Evolutionary conservation across 2,888 invertebrate species (phyloP).

Genomic region (Odontothrips loti): DNA sequence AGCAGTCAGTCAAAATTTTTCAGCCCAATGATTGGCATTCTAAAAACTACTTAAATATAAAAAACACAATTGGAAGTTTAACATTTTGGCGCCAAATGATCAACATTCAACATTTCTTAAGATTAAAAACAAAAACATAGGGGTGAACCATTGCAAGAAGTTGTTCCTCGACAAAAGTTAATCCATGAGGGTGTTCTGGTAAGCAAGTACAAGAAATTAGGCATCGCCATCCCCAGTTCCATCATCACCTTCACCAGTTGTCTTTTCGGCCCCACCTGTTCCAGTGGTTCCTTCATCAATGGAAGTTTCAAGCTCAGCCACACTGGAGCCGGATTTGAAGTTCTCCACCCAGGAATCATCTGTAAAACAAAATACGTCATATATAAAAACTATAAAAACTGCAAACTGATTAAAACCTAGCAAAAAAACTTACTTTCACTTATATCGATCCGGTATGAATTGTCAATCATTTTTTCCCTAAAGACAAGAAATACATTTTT

Average conservation of each 20-base stretch:
- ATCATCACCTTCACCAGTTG: constrained; percentile 1
- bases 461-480: constrained; percentile 10
- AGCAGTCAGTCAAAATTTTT: constrained; percentile 1
- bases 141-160: not conserved
- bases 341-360: constrained; percentile 10
- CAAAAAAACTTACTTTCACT: constrained; percentile 11
- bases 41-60: not conserved
- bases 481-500: constrained; percentile 11
- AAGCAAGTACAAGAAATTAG: not conserved
- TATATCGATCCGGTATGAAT: constrained; percentile 5
- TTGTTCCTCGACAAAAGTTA: not conserved
- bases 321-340: not conserved
- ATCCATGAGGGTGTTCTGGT: not conserved
- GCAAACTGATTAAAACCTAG: not conserved
- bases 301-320: not conserved
- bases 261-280: not conserved
- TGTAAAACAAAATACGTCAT: not conserved
- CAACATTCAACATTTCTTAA: not conserved
- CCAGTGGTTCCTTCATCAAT: not conserved
- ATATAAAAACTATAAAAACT: not conserved
- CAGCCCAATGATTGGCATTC: not conserved
- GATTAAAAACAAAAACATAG: not conserved
- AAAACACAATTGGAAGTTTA: not conserved
- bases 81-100: not conserved
- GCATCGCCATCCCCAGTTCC: not conserved